phyloP scores from a whole-genome alignment of 2,888 invertebrate species.

The Tetrapedia diversipes region DNA sequence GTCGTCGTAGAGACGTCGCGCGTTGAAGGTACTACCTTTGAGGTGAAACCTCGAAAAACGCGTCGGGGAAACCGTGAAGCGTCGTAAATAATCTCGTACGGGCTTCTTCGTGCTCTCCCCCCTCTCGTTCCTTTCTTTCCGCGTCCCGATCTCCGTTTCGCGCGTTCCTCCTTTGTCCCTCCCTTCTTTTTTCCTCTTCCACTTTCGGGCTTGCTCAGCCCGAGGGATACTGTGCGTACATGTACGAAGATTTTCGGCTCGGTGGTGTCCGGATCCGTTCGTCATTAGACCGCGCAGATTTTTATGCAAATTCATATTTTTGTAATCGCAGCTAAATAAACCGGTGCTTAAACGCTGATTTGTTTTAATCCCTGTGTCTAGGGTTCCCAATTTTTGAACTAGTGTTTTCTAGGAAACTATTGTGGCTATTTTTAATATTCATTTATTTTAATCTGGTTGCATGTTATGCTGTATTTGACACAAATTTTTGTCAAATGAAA shows the following conservation, averaged over 20 bases:
- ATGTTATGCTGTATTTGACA: too few relatives aligned
- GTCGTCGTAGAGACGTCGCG: slow-evolving; percentile 21
- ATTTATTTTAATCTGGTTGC: too few relatives aligned
- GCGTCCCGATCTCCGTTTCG: neutral
- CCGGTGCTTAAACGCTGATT: too few relatives aligned
- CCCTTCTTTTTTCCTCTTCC: too few relatives aligned
- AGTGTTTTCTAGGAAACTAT: too few relatives aligned
- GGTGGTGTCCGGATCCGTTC: too few relatives aligned
- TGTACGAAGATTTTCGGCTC: slow-evolving; percentile 6
- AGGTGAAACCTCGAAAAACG: slow-evolving; percentile 48
- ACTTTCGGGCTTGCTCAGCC: neutral
- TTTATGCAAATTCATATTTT: too few relatives aligned
- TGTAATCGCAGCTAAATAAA: too few relatives aligned
- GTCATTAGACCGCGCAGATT: neutral
- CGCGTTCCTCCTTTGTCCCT: neutral
- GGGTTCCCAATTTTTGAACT: too few relatives aligned
- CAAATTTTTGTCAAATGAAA: too few relatives aligned
- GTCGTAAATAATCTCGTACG: slow-evolving; percentile 54
- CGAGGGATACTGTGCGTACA: neutral
- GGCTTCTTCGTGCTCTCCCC: slow-evolving; percentile 9
- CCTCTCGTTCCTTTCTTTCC: neutral
- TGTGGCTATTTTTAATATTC: too few relatives aligned
- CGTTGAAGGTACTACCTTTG: slow-evolving; percentile 22
- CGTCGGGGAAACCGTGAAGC: slow-evolving; percentile 39
- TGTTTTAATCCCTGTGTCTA: too few relatives aligned